Evolutionary conservation across 1,140 invertebrate genomes (phyloP).

Genomic region (Pseudomyrmex dendroicus): DNA sequence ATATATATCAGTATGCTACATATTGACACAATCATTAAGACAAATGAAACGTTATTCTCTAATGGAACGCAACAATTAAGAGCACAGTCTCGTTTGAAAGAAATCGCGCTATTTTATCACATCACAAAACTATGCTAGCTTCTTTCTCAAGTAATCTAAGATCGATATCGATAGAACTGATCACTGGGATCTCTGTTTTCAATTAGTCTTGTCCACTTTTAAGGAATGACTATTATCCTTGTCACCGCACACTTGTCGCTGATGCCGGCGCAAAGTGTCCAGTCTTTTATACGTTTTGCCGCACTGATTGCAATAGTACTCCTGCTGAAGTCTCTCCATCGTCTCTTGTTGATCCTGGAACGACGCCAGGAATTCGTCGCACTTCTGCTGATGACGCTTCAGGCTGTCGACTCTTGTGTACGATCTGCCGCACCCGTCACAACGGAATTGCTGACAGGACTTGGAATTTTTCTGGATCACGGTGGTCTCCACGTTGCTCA

Average conservation of each 20-base stretch:
- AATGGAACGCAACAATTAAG: background rate
- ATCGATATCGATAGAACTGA: background rate
- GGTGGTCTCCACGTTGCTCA: slow-evolving; percentile 50
- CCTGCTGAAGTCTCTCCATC: slow-evolving; percentile 63
- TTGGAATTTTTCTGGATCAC: slow-evolving; percentile 45
- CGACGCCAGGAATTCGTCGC: slow-evolving; percentile 67
- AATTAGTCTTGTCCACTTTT: slow-evolving; percentile 33
- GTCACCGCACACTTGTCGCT: slow-evolving; percentile 78
- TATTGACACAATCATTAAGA: too few relatives aligned
- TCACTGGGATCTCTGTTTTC: slow-evolving; percentile 7
- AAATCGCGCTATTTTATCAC: background rate
- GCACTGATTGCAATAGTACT: slow-evolving; percentile 82
- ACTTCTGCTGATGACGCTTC: slow-evolving; percentile 81
- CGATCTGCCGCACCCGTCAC: slow-evolving; percentile 78
- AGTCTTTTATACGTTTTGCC: slow-evolving; percentile 83
- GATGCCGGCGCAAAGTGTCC: slow-evolving; percentile 81
- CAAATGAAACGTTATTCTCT: too few relatives aligned
- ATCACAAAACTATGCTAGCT: background rate
- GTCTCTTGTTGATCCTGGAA: slow-evolving; percentile 64
- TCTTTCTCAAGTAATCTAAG: background rate
- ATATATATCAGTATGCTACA: too few relatives aligned
- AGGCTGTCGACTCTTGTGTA: slow-evolving; percentile 82
- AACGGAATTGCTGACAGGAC: slow-evolving; percentile 68
- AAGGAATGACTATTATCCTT: slow-evolving; percentile 54
- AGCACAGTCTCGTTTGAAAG: background rate